Evolutionary conservation across 2,113 vertebrate genomes (phyloP).

Genomic region (Entomyzon cyanotis): DNA sequence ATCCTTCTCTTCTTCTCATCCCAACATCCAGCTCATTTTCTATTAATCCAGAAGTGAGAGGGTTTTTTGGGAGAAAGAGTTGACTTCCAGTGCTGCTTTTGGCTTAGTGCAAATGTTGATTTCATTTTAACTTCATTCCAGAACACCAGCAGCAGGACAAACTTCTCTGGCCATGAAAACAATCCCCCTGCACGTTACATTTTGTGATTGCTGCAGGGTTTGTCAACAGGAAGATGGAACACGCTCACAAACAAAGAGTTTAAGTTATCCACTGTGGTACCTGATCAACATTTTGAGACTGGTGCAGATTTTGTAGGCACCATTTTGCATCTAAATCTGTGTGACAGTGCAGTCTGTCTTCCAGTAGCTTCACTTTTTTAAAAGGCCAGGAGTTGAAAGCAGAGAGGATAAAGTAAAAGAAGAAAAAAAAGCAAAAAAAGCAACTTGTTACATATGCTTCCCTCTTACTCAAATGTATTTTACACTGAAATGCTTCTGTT

Average conservation of each 20-base stretch:
- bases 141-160: fast-evolving
- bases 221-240: neutral
- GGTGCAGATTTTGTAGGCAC: neutral
- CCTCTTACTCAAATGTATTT: neutral
- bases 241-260: neutral
- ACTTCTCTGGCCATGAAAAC: neutral
- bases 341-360: neutral
- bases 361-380: neutral
- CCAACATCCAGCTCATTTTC: neutral
- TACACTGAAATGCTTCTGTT: neutral
- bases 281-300: fast-evolving
- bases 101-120: neutral
- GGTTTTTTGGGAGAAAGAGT: neutral
- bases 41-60: neutral
- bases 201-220: neutral
- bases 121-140: neutral
- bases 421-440: too few species aligned
- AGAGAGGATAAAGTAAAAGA: neutral
- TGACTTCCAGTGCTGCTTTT: neutral
- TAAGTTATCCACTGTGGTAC: neutral
- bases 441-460: fast-evolving
- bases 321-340: neutral
- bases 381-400: neutral
- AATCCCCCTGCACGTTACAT: fast-evolving
- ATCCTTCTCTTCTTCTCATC: neutral